Conservation (phyloP, 1,140 invertebrate species). For the Apis dorsata region DNA sequence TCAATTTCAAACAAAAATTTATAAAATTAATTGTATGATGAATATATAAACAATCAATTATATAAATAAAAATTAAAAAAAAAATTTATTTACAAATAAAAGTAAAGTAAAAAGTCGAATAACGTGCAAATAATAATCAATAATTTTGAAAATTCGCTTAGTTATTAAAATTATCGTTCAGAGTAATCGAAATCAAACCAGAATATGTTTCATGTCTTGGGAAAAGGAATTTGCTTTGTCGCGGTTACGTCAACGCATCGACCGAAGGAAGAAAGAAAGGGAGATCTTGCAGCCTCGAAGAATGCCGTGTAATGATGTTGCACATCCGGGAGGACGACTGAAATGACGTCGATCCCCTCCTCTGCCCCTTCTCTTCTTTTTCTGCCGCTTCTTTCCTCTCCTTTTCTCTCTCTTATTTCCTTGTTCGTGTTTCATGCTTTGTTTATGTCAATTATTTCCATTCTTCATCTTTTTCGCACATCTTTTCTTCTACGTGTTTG, state of each 20-base stretch:
- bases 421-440: not conserved
- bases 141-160: not conserved
- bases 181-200: not conserved
- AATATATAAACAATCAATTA: no score
- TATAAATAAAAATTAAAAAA: no score
- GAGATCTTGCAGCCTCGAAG: conserved; percentile 51
- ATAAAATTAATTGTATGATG: no score
- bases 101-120: not conserved
- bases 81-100: not conserved
- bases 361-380: conserved; percentile 26
- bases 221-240: conserved; percentile 41
- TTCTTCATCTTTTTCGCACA: not conserved
- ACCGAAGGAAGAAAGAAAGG: conserved; percentile 33
- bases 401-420: not conserved
- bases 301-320: conserved; percentile 66
- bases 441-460: not conserved
- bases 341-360: conserved; percentile 32
- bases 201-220: not conserved
- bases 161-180: not conserved
- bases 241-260: conserved; percentile 46
- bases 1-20: no score
- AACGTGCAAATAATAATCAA: no score
- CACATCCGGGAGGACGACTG: conserved; percentile 63
- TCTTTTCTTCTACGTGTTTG: not conserved
- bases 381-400: not conserved